These are phyloP conservation scores for Nycticorax nycticorax DNA, from an alignment of 2,113 vertebrate genomes.

Conservation along the genomic window DNA sequence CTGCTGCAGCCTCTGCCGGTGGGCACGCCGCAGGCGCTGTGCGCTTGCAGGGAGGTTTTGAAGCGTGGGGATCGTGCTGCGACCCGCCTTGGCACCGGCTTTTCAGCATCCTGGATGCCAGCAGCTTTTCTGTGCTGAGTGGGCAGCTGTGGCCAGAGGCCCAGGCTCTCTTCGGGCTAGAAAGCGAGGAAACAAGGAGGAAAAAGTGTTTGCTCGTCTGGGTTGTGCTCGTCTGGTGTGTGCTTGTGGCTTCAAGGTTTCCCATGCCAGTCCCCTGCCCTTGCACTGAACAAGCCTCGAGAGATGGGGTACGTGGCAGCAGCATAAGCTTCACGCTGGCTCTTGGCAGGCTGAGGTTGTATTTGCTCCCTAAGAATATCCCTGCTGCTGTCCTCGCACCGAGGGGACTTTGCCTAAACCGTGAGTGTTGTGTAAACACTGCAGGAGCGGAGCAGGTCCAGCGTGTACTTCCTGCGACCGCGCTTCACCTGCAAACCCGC, in stretches of 20 bases:
- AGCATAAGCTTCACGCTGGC: background rate
- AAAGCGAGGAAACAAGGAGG: background rate
- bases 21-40: background rate
- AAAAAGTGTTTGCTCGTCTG: background rate
- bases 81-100: background rate
- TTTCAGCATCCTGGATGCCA: background rate
- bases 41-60: background rate
- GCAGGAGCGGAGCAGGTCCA: background rate
- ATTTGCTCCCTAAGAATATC: background rate
- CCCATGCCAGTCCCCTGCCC: background rate
- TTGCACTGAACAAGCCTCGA: background rate
- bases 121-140: background rate
- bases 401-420: background rate
- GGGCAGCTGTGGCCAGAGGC: background rate
- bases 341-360: background rate
- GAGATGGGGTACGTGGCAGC: rapidly evolving
- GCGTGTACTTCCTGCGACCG: background rate
- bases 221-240: background rate
- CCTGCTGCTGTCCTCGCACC: background rate
- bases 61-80: rapidly evolving
- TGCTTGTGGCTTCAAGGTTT: background rate
- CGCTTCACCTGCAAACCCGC: background rate
- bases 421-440: slow-evolving; percentile 40
- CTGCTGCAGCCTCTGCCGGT: background rate
- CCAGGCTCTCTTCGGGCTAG: background rate